Conservation (phyloP, 2,113 vertebrate species). For the Urocitellus parryii region DNA sequence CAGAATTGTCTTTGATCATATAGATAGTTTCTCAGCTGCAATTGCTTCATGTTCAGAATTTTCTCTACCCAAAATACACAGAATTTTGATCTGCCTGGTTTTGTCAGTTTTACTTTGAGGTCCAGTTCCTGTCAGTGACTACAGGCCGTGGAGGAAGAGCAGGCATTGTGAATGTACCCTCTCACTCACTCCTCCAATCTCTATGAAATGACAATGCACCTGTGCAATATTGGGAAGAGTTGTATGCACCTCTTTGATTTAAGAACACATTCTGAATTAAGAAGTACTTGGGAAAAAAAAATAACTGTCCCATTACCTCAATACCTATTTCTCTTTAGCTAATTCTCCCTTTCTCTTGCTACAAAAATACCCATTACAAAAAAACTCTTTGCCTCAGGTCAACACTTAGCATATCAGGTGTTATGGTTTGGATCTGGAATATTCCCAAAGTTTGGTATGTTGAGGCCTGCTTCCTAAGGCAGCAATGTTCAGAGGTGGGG, state of each 20-base stretch:
- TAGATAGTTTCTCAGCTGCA: not conserved
- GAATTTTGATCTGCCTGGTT: not conserved
- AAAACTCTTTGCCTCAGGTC: not conserved
- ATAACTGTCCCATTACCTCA: not conserved
- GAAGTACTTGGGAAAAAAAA: not conserved
- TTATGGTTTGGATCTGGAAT: not conserved
- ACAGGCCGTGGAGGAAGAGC: not conserved
- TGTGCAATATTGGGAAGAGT: not conserved
- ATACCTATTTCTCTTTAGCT: not conserved
- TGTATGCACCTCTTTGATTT: constrained; percentile 22
- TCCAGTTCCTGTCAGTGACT: not conserved
- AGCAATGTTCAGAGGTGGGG: not conserved
- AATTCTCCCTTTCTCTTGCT: not conserved
- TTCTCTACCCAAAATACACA: not conserved
- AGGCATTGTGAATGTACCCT: not conserved
- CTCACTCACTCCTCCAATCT: not conserved
- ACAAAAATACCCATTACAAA: not conserved
- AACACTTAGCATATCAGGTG: not conserved
- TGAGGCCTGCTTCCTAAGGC: not conserved
- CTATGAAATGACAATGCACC: not conserved
- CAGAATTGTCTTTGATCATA: not conserved
- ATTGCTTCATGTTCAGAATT: not conserved
- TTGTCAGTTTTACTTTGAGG: not conserved
- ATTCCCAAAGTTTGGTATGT: not conserved
- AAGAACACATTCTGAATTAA: not conserved